These are phyloP conservation scores for Chloebia gouldiae DNA, from an alignment of 2,113 vertebrate species.

Conservation along the genomic window DNA sequence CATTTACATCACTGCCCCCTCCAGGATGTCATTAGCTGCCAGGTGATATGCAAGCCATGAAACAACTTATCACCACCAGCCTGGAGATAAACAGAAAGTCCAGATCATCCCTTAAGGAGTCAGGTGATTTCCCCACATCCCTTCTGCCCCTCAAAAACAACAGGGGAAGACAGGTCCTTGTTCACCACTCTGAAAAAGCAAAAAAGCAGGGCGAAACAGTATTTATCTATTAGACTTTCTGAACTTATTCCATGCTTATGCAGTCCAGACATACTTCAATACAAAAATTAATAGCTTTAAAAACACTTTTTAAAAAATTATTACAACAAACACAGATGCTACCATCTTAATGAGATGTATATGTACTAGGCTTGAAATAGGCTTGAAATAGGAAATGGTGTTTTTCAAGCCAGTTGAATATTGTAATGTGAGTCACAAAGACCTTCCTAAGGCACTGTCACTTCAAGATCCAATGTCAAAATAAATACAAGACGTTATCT, in stretches of 20 bases:
- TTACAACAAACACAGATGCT: neutral
- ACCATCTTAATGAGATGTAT: neutral
- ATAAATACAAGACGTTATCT: neutral
- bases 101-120: neutral
- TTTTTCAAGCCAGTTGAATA: neutral
- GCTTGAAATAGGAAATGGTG: neutral
- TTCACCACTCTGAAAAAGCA: neutral
- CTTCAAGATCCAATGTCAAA: neutral
- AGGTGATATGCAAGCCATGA: neutral
- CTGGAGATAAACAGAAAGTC: neutral
- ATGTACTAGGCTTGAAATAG: neutral
- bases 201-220: neutral
- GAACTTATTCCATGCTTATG: neutral
- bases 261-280: neutral
- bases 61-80: neutral
- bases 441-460: neutral
- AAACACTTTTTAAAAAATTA: neutral
- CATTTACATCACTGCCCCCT: rapidly evolving
- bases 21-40: neutral
- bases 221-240: neutral
- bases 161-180: neutral
- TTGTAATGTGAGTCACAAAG: neutral
- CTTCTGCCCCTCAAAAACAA: neutral
- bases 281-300: neutral
- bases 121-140: neutral